These are phyloP conservation scores for Agelastica alni DNA, from an alignment of 2,888 invertebrate genomes.

Conservation along the genomic window DNA sequence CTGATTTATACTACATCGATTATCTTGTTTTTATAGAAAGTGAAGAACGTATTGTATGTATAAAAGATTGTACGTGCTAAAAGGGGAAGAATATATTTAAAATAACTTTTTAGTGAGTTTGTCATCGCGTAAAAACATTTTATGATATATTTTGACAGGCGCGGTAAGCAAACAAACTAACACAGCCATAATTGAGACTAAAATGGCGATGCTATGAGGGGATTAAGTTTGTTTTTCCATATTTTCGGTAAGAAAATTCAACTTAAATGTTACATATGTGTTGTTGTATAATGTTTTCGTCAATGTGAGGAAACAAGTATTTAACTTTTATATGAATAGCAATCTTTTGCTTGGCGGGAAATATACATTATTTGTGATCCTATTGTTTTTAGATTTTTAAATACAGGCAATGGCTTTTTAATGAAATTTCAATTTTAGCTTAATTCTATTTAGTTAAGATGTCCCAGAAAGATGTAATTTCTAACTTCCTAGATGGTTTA, in stretches of 20 bases:
- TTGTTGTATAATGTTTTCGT: not conserved
- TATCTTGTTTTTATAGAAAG: too few species aligned
- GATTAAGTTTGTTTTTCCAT: slow-evolving; percentile 4
- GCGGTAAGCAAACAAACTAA: too few species aligned
- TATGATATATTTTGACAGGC: too few species aligned
- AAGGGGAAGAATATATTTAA: too few species aligned
- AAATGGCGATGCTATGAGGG: slow-evolving; percentile 1
- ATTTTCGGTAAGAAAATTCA: not conserved
- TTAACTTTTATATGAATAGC: too few species aligned
- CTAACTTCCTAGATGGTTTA: slow-evolving; percentile 7
- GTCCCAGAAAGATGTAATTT: slow-evolving; percentile 10
- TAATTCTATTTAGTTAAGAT: not conserved
- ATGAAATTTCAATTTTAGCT: not conserved
- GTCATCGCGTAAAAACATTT: too few species aligned
- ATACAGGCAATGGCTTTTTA: not conserved
- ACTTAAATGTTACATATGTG: not conserved
- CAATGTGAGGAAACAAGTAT: too few species aligned
- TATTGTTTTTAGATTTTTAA: slow-evolving; percentile 3
- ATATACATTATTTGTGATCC: not conserved
- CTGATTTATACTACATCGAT: too few species aligned
- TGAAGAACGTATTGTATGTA: too few species aligned
- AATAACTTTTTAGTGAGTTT: too few species aligned
- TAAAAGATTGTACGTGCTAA: too few species aligned
- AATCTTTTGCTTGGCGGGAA: slow-evolving; percentile 1
- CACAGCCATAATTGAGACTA: too few species aligned